phyloP scores from a whole-genome alignment of 2,797 vertebrate species.

The Myotis myotis region DNA sequence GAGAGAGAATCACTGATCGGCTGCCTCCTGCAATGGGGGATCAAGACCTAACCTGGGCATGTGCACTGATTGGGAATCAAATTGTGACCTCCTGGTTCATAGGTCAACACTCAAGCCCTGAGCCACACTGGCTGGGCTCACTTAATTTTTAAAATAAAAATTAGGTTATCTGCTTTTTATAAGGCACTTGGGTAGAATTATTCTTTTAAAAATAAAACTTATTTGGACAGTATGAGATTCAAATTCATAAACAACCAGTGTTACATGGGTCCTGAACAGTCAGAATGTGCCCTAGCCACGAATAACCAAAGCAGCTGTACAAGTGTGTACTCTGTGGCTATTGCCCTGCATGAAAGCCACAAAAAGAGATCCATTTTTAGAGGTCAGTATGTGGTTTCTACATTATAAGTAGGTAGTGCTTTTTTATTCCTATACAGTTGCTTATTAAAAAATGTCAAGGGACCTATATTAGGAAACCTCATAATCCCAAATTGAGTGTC shows the following conservation, averaged over 20 bases:
- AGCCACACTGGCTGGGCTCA: neutral
- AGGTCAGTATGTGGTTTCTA: neutral
- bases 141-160: slow-evolving; percentile 41
- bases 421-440: neutral
- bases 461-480: neutral
- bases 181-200: slow-evolving; percentile 18
- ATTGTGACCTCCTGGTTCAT: too few species aligned
- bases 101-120: too few species aligned
- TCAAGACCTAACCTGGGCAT: too few species aligned
- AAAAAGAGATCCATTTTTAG: neutral
- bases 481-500: neutral
- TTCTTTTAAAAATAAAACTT: slow-evolving; percentile 25
- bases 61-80: too few species aligned
- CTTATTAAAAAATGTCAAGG: neutral
- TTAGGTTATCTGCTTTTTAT: neutral
- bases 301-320: neutral
- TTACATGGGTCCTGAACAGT: neutral
- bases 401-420: neutral
- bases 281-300: neutral
- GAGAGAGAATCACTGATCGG: too few species aligned
- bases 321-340: neutral
- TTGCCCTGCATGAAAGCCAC: neutral
- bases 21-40: too few species aligned
- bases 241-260: neutral
- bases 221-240: neutral